A percentile compares a stretch with the other conserved stretches of the same genome.
These are phyloP conservation scores for Sinocyclocheilus anshuiensis DNA, from an alignment of 2,113 vertebrate species.

Conservation along the genomic window DNA sequence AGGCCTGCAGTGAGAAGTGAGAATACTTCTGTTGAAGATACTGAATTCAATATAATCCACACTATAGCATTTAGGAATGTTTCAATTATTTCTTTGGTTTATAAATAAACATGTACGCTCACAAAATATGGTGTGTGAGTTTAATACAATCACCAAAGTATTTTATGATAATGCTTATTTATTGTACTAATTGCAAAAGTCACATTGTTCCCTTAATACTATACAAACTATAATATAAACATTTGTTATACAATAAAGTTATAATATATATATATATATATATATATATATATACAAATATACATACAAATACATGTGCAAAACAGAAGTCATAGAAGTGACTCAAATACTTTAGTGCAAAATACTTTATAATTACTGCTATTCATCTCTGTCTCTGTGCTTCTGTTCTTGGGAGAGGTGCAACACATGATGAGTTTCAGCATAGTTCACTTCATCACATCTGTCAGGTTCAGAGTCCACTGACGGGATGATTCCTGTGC, in stretches of 20 bases:
- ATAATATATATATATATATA: too few relatives aligned
- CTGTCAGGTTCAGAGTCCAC: not conserved
- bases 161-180: not conserved
- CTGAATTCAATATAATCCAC: not conserved
- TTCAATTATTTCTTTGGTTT: not conserved
- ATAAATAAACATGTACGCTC: not conserved
- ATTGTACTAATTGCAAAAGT: not conserved
- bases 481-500: conserved; percentile 18
- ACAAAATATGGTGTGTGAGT: not conserved
- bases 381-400: not conserved
- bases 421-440: not conserved
- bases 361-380: not conserved
- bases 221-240: not conserved
- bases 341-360: conserved; percentile 14
- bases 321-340: not conserved
- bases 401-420: not conserved
- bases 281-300: not conserved
- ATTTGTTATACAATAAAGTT: not conserved
- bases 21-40: not conserved
- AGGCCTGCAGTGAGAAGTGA: not conserved
- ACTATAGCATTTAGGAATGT: not conserved
- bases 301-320: not conserved
- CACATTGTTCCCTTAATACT: not conserved
- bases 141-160: not conserved
- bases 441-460: not conserved